These are phyloP conservation scores for Manis pentadactyla DNA, from an alignment of 2,797 vertebrate species.

Conservation along the genomic window DNA sequence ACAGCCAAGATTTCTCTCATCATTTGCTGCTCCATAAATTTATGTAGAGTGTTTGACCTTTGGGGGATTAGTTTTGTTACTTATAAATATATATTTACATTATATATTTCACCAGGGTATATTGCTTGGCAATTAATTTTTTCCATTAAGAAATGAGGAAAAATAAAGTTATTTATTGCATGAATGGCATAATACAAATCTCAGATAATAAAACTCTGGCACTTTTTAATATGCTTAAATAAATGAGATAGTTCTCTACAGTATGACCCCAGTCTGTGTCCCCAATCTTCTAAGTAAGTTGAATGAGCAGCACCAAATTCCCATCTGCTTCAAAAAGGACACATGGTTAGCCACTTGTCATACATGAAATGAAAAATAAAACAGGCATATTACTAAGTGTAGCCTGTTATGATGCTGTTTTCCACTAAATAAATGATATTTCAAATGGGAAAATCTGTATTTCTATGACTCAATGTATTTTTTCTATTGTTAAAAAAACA, in stretches of 20 bases:
- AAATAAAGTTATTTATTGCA: constrained; percentile 12
- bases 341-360: neutral
- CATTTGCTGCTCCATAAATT: neutral
- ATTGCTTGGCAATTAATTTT: constrained; percentile 8
- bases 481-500: neutral
- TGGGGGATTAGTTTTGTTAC: constrained; percentile 25
- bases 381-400: neutral
- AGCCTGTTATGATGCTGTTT: neutral
- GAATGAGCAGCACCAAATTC: neutral
- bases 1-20: constrained; percentile 26
- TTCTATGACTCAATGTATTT: neutral
- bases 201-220: neutral
- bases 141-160: constrained; percentile 29
- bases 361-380: neutral
- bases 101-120: constrained; percentile 10
- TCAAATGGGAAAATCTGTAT: neutral
- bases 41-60: constrained; percentile 35
- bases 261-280: neutral
- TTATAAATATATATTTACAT: neutral
- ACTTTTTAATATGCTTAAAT: neutral
- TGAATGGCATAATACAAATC: neutral
- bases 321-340: neutral
- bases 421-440: neutral
- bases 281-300: neutral
- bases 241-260: neutral